These are phyloP conservation scores for Dipodomys stephensi DNA, from an alignment of 2,113 vertebrate species.

Conservation along the genomic window DNA sequence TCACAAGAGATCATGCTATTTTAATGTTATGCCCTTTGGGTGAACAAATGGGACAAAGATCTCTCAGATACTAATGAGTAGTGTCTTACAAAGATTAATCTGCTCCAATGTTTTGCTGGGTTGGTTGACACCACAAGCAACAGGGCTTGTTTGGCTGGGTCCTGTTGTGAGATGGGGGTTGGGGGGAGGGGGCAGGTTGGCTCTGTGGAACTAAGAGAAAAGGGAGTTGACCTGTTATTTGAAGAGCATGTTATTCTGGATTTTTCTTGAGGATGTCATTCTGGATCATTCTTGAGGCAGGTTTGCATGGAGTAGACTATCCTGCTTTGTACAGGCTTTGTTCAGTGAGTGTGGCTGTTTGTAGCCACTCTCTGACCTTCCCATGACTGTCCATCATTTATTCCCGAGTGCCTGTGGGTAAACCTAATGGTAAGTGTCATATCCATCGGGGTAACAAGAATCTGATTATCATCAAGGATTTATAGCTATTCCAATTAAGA, in stretches of 20 bases:
- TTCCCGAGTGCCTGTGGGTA: neutral
- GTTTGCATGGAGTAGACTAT: too few relatives aligned
- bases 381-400: neutral
- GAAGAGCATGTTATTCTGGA: neutral
- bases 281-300: neutral
- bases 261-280: neutral
- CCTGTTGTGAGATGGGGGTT: neutral
- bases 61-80: conserved; percentile 89
- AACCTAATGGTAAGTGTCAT: neutral
- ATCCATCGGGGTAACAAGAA: neutral
- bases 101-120: conserved; percentile 80
- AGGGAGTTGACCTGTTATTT: neutral
- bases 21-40: conserved; percentile 90
- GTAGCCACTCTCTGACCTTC: neutral
- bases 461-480: conserved; percentile 5
- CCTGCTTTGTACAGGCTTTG: neutral
- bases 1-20: conserved; percentile 87
- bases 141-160: conserved; percentile 41
- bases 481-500: conserved; percentile 11
- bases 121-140: conserved; percentile 80
- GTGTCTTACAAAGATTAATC: conserved; percentile 87
- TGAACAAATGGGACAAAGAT: conserved; percentile 81
- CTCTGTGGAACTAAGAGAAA: conserved; percentile 35
- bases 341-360: neutral
- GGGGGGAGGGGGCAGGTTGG: neutral